Conservation (phyloP, 2,113 vertebrate genomes). For the Upupa epops region DNA sequence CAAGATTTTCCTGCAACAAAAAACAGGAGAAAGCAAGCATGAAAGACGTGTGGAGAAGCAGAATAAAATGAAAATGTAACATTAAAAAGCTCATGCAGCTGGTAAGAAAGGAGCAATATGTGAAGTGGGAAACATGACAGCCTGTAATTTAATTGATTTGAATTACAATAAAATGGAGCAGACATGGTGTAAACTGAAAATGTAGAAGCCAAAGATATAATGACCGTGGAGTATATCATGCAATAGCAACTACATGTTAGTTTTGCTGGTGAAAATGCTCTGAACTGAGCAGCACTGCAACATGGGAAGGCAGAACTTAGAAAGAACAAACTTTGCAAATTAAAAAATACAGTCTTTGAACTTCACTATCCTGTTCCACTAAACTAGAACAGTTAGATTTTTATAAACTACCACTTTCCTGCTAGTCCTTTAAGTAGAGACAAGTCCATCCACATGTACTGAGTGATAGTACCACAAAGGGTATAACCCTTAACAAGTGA, state of each 20-base stretch:
- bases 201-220: not conserved
- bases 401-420: not conserved
- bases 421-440: not conserved
- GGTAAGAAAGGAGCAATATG: not conserved
- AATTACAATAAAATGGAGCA: not conserved
- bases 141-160: not conserved
- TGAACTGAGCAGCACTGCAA: not conserved
- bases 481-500: not conserved
- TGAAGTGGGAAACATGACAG: not conserved
- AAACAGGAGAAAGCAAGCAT: not conserved
- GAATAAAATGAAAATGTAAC: not conserved
- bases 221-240: not conserved
- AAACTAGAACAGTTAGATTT: not conserved
- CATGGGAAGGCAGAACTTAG: not conserved
- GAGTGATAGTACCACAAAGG: not conserved
- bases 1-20: not conserved
- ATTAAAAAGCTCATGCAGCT: not conserved
- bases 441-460: fast-evolving
- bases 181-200: not conserved
- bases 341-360: not conserved
- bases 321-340: not conserved
- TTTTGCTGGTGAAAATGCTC: not conserved
- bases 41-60: not conserved
- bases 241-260: not conserved
- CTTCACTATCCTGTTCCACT: not conserved